A percentile compares a stretch with the other conserved stretches of the same genome.
These are phyloP conservation scores for Malthinus flaveolus DNA, from an alignment of 2,888 invertebrate species.

Conservation along the genomic window DNA sequence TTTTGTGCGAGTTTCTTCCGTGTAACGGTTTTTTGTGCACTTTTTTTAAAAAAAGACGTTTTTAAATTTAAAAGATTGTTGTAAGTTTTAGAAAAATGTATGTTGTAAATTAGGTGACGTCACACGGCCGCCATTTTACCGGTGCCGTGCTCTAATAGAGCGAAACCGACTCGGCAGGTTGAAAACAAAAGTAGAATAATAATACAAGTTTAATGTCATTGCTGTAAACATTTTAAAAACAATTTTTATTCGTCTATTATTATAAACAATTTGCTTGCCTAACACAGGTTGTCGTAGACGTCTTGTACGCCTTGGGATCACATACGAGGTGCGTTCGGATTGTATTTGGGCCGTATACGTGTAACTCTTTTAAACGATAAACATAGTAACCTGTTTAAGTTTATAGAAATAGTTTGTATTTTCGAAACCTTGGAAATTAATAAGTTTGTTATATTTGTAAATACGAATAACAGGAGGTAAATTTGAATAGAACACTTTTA, in stretches of 20 bases:
- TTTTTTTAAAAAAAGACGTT: background rate
- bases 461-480: slow-evolving; percentile 8
- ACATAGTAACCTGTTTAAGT: background rate
- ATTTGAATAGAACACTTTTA: slow-evolving; percentile 11
- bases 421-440: slow-evolving; percentile 19
- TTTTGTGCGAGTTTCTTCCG: slow-evolving; percentile 10
- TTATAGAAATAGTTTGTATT: slow-evolving; percentile 8
- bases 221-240: slow-evolving; percentile 19
- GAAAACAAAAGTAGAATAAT: slow-evolving; percentile 41
- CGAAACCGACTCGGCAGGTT: slow-evolving; percentile 41
- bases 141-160: slow-evolving; percentile 44
- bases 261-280: too few species aligned
- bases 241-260: too few species aligned
- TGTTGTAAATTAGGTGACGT: slow-evolving; percentile 12
- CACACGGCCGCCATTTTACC: slow-evolving; percentile 30
- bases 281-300: too few species aligned
- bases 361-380: background rate
- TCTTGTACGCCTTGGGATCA: too few species aligned
- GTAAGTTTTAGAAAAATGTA: background rate
- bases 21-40: slow-evolving; percentile 12
- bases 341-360: background rate
- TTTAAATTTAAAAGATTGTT: background rate
- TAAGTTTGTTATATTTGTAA: slow-evolving; percentile 11
- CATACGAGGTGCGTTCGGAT: too few species aligned
- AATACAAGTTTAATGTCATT: slow-evolving; percentile 43